These are phyloP conservation scores for Arrhopalites spinosus DNA, from an alignment of 2,888 invertebrate genomes.

Conservation along the genomic window DNA sequence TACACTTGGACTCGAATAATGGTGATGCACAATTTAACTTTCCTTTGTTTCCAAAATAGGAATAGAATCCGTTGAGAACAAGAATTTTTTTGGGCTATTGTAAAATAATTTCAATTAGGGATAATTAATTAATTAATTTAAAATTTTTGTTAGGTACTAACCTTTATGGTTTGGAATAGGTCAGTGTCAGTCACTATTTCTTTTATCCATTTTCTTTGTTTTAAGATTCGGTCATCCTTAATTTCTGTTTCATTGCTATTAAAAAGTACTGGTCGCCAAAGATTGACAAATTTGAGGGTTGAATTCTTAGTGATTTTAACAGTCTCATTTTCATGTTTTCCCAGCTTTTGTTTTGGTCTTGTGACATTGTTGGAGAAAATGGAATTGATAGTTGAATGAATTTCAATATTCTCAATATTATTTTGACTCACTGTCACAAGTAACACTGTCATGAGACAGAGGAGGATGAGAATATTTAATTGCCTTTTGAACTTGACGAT, in stretches of 20 bases:
- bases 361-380: background rate
- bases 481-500: too few species aligned
- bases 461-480: too few species aligned
- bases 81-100: conserved; percentile 38
- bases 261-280: background rate
- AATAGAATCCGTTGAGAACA: conserved; percentile 26
- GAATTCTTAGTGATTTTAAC: too few species aligned
- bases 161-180: conserved; percentile 30
- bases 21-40: conserved; percentile 27
- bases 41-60: conserved; percentile 33
- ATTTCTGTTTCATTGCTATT: background rate
- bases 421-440: too few species aligned
- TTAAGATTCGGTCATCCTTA: conserved; percentile 21
- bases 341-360: background rate
- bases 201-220: conserved; percentile 21
- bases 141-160: background rate
- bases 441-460: too few species aligned
- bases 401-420: too few species aligned
- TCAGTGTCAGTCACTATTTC: conserved; percentile 4
- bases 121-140: background rate
- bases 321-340: background rate
- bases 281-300: background rate
- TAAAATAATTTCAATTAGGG: background rate
- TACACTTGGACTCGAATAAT: conserved; percentile 25
- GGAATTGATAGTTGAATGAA: too few species aligned